Evolutionary conservation across 2,113 vertebrate genomes (phyloP), one percentile per base, ranked within the genome.

Genomic region (Tupaia tana): DNA sequence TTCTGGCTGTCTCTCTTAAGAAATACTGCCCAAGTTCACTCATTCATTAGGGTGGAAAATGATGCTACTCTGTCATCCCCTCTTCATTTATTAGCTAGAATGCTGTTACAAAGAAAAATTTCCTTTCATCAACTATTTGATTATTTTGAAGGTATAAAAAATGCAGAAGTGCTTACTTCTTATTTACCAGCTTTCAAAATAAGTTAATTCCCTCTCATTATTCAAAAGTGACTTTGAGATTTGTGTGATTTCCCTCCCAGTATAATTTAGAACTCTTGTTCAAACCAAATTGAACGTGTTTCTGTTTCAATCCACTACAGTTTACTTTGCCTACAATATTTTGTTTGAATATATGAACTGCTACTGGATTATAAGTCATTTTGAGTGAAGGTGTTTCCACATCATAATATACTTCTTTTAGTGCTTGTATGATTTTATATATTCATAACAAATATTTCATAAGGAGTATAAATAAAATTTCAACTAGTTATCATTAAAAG

Each of bases 341-440:
- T 78, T 87, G 79, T 7, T 56, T n/a, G 59, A 79, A 83, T 14
- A 34, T 2, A 74, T 22, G 78, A 31, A 71, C 20, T 71, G 56
- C 43, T 82, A 22, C 70, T 89, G 43, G 81, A 91, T 66, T 77
- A 13, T 61, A 15, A 89, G 20, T 78, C 80, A 66, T 12, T n/a
- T 1, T 73, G 9, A 31, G 14, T 25, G 14, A 52, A 69, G 10
- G 3, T 24, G 18, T 66, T 92, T 75, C 73, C 29, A 74, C 54
- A 77, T 61, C 12, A 91, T n/a, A 93, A 56, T 52, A 89, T 31
- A 73, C 86, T 86, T 82, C 19, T 78, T 67, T 77, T 19, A 91
- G 24, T 13, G 82, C 1, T 27, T 73, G 2, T 16, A 73, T 67
- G 18, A 82, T 20, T 91, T 67, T 19, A 9, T 66, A 6, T 80